Base-by-base conservation (phyloP, 1,140 invertebrate species). In the Asbolus verrucosus region DNA sequence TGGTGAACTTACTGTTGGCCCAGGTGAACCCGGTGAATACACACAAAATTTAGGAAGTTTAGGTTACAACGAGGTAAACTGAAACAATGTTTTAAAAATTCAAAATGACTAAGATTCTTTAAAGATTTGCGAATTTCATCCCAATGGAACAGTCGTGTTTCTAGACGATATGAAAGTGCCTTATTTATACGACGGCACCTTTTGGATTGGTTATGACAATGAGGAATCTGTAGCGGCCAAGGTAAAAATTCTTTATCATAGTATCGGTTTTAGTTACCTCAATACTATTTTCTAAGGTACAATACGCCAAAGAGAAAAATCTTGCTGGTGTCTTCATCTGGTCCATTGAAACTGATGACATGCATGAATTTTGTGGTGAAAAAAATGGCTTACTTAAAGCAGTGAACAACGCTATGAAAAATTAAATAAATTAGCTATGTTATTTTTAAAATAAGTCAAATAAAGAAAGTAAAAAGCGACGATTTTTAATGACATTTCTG, bases 131-230 rank as follows among this genome's bases (percentile, higher is more conserved):
- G 46, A 54, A 11, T 54, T 54, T 54, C 46, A 54, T 21, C n/a
- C 19, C 2, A 27, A 24, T 30, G 46, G 46, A 13, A 54, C 19
- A 14, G 46, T 54, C 27, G 19, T 81, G 3, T 87, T 82, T 76
- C 82, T 88, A 18, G 65, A 82, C 1, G 77, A 86, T 24, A 83
- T 86, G 65, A 79, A 83, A 50, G 85, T 86, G 0, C 89, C 90
- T 0, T 93, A 91, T 72, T 85, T 90, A 3, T 85, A 86, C 43
- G 83, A 82, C 15, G 84, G 80, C 0, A 81, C 82, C 5, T 87
- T 91, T 75, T 94, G 92, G 92, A 83, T 93, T 27, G 89, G 90
- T 9, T 94, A 87, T 69, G 92, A 94, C 61, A 84, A 92, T 70
- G 11, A 72, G 75, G 77, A 72, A 43, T 89, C 87, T 4, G 70